Conservation (phyloP, 2,797 vertebrate genomes). For the Margarornis squamiger region DNA sequence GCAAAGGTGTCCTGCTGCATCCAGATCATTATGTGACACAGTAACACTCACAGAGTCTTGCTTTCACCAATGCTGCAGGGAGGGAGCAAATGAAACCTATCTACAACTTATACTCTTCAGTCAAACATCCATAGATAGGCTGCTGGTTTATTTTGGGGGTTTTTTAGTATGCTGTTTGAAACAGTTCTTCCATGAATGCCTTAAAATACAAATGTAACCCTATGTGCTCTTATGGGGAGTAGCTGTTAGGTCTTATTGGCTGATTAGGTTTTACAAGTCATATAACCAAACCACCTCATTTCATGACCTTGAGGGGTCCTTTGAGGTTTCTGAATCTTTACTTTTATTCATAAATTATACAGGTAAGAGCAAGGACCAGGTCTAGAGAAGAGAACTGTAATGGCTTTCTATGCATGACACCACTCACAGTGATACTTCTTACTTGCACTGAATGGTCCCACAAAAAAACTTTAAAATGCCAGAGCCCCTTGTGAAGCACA, state of each 20-base stretch:
- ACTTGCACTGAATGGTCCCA: background rate
- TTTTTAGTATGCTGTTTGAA: background rate
- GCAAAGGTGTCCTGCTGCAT: background rate
- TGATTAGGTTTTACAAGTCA: background rate
- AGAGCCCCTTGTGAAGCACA: background rate
- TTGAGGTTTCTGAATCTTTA: background rate
- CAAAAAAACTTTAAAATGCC: background rate
- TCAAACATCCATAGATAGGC: background rate
- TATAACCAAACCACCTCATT: background rate
- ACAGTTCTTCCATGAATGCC: background rate
- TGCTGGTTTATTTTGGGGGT: background rate
- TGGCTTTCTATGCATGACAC: background rate
- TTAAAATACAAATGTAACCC: background rate
- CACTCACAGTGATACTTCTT: background rate
- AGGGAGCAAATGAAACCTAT: background rate
- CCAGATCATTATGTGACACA: background rate
- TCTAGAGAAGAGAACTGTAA: background rate
- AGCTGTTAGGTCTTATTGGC: background rate
- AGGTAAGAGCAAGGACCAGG: background rate
- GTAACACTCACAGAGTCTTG: background rate
- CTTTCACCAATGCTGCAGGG: background rate
- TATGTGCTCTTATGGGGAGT: background rate
- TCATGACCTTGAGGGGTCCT: background rate
- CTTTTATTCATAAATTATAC: background rate
- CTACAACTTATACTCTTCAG: background rate